Evolutionary conservation across 2,797 vertebrate species (phyloP).

Genomic region (Columba guinea): DNA sequence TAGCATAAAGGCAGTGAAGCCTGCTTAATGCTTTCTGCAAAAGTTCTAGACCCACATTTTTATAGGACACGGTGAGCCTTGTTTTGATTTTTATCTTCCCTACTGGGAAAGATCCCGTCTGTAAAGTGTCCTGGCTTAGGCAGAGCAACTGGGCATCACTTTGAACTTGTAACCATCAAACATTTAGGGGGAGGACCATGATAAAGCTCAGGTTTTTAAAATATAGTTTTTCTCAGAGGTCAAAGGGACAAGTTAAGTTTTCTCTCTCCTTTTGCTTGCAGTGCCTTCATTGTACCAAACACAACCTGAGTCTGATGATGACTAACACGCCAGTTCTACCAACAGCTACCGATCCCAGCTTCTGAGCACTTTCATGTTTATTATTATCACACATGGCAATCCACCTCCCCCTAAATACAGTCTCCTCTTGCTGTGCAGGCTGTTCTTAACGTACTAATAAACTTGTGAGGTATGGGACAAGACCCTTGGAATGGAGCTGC

Average conservation of each 20-base stretch:
- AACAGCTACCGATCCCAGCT: not conserved
- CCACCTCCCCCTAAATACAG: not conserved
- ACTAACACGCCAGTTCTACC: not conserved
- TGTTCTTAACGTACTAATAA: not conserved
- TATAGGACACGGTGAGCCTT: not conserved
- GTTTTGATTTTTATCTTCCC: not conserved
- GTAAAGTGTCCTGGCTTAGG: not conserved
- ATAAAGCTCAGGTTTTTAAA: not conserved
- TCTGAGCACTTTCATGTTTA: not conserved
- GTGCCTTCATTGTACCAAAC: not conserved
- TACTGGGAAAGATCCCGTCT: slow-evolving; percentile 2
- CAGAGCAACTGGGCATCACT: not conserved
- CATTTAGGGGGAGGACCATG: not conserved
- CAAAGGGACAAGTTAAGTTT: not conserved
- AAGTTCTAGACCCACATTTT: not conserved
- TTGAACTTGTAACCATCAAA: not conserved
- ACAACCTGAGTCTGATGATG: not conserved
- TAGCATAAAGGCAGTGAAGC: not conserved
- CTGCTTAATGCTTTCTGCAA: not conserved
- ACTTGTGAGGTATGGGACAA: not conserved
- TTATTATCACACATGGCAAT: not conserved
- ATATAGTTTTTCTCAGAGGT: not conserved
- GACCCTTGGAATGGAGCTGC: not conserved
- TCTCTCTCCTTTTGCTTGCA: not conserved
- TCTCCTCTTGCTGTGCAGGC: not conserved